phyloP scores from a whole-genome alignment of 2,888 invertebrate species.

The Tetranychus truncatus region DNA sequence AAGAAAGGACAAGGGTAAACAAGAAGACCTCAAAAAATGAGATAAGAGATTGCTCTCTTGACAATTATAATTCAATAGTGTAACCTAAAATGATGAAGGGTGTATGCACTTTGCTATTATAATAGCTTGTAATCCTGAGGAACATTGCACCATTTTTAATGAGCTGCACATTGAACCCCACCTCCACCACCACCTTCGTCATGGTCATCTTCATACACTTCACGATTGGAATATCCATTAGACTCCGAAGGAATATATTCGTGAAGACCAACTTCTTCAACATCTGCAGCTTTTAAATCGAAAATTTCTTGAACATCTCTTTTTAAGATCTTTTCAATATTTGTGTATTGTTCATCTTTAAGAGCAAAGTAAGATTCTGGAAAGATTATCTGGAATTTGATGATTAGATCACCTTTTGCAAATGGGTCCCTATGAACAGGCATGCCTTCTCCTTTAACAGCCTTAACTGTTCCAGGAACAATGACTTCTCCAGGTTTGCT shows the following conservation, averaged over 20 bases:
- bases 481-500: constrained; percentile 62
- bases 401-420: constrained; percentile 65
- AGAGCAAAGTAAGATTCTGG: constrained; percentile 60
- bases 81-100: too few species aligned
- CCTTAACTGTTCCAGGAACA: constrained; percentile 50
- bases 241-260: constrained; percentile 46
- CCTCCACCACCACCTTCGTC: constrained; percentile 41
- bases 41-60: too few species aligned
- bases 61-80: too few species aligned
- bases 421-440: constrained; percentile 64
- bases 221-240: constrained; percentile 39
- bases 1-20: too few species aligned
- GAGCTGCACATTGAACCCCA: constrained; percentile 59
- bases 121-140: too few species aligned
- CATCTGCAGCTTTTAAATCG: constrained; percentile 53
- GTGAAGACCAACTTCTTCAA: constrained; percentile 63
- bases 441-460: constrained; percentile 72
- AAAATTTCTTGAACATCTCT: constrained; percentile 4
- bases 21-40: too few species aligned
- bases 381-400: constrained; percentile 68
- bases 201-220: constrained; percentile 50
- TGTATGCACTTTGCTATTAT: too few species aligned
- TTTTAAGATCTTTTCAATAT: constrained; percentile 11
- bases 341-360: constrained; percentile 38
- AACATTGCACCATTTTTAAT: constrained; percentile 35